Percentiles rank a stretch among this genome's conserved stretches.
Evolutionary conservation across 2,888 invertebrate species (phyloP).

Genomic region (Philhelius pedissequus): DNA sequence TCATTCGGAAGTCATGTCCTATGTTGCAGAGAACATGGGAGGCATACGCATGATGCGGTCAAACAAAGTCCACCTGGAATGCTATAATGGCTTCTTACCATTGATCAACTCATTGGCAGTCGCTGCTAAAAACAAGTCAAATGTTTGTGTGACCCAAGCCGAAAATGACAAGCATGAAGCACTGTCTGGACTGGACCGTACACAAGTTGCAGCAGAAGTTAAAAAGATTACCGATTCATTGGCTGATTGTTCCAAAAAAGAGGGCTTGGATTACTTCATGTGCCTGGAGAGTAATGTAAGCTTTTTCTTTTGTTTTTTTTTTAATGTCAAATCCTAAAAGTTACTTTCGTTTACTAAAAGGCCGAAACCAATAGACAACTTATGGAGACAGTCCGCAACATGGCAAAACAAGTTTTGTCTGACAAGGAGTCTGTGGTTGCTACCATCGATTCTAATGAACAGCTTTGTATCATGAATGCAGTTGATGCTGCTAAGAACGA

Average conservation of each 20-base stretch:
- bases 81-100: constrained; percentile 69
- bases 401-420: background rate
- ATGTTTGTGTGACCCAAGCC: constrained; percentile 35
- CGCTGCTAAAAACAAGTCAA: background rate
- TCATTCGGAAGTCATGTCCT: constrained; percentile 48
- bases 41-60: constrained; percentile 56
- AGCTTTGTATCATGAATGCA: background rate
- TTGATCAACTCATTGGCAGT: constrained; percentile 12
- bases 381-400: background rate
- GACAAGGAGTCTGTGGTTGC: background rate
- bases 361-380: background rate
- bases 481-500: background rate
- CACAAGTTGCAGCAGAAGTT: constrained; percentile 38
- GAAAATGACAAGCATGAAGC: constrained; percentile 37
- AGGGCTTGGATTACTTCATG: constrained; percentile 59
- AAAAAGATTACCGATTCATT: constrained; percentile 48
- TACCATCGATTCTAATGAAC: background rate
- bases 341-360: background rate
- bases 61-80: constrained; percentile 31
- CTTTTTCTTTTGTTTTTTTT: background rate
- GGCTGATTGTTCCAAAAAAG: constrained; percentile 25
- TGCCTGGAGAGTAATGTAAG: constrained; percentile 63
- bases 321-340: background rate
- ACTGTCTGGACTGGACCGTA: background rate
- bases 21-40: constrained; percentile 52